Base-by-base conservation (phyloP, 2,113 vertebrate genomes). In the Anser brachyrhynchus region DNA sequence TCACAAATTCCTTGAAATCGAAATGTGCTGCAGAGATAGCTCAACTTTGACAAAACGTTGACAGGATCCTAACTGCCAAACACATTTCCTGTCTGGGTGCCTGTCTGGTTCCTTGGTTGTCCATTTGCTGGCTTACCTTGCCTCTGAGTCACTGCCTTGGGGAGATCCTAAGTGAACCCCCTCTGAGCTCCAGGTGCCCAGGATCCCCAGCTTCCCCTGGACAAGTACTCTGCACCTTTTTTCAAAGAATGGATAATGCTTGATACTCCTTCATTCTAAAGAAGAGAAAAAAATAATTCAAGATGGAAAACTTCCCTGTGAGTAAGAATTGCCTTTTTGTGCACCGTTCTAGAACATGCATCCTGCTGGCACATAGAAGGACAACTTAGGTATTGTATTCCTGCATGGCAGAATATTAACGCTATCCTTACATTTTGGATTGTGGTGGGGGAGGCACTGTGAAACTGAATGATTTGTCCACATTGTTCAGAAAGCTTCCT, bases 1-100 rank as follows among this genome's bases (percentile, higher is more conserved):
- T 85, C 76, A 67, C 69, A 39, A 81, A 86, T 82, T 92, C 51
- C 49, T 75, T 85, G 90, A 85, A 94, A 71, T 61, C 19, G 55
- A 78, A 81, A 61, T 55, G 52, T 71, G 46, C 55, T 78, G 90
- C 46, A n/a, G 87, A 82, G 79, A 74, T 12, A 70, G 84, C 66
- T 90, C 23, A 59, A 3, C 14, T 92, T 55, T 84, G 89, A 83
- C 52, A 58, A 41, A 94, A 88, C 31, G 39, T 67, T 93, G 84
- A 78, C 80, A 82, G 71, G 11, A 66, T 85, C 67, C 35, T 39
- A 65, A 33, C 35, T 71, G 51, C 54, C 65, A 73, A 73, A 35
- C 61, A 25, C 28, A 11, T 70, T 94, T 74, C 25, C 84, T 61
- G 61, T 65, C 52, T 66, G 73, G 20, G 31, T 51, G 55, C 39